Evolutionary conservation across 2,888 invertebrate species (phyloP).

Genomic region (Drosophila mercatorum): DNA sequence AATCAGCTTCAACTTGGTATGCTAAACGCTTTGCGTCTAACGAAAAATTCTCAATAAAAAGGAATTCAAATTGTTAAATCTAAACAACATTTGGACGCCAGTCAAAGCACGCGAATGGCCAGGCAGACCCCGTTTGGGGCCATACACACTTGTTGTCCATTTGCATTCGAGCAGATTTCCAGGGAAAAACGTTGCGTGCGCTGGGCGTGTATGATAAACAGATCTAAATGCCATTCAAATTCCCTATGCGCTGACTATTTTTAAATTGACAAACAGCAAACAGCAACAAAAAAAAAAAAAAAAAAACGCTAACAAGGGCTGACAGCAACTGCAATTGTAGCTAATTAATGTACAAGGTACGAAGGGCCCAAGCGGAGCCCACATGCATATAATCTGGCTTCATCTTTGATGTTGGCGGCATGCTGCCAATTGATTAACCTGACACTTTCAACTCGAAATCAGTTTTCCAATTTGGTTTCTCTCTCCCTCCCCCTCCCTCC

Average conservation of each 20-base stretch:
- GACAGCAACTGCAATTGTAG: conserved; percentile 59
- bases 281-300: background rate
- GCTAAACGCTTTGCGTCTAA: conserved; percentile 5
- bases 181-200: conserved; percentile 70
- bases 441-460: conserved; percentile 65
- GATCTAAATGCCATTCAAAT: conserved; percentile 58
- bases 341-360: conserved; percentile 73
- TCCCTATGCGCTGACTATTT: conserved; percentile 56
- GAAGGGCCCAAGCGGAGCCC: conserved; percentile 29
- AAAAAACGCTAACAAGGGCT: conserved; percentile 58
- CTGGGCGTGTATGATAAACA: conserved; percentile 51
- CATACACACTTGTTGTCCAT: conserved; percentile 28
- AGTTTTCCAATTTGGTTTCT: conserved; percentile 22
- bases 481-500: background rate
- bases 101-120: conserved; percentile 9
- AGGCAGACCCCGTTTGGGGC: conserved; percentile 6
- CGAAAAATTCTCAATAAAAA: conserved; percentile 11
- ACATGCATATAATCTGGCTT: conserved; percentile 21
- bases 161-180: conserved; percentile 70
- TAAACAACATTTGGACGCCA: background rate
- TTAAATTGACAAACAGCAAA: conserved; percentile 44
- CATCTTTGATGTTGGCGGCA: conserved; percentile 66
- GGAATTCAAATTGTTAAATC: background rate
- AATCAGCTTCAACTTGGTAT: background rate
- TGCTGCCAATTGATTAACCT: conserved; percentile 73